Evolutionary conservation across 2,113 vertebrate species (phyloP).

Genomic region (Nycticorax nycticorax): DNA sequence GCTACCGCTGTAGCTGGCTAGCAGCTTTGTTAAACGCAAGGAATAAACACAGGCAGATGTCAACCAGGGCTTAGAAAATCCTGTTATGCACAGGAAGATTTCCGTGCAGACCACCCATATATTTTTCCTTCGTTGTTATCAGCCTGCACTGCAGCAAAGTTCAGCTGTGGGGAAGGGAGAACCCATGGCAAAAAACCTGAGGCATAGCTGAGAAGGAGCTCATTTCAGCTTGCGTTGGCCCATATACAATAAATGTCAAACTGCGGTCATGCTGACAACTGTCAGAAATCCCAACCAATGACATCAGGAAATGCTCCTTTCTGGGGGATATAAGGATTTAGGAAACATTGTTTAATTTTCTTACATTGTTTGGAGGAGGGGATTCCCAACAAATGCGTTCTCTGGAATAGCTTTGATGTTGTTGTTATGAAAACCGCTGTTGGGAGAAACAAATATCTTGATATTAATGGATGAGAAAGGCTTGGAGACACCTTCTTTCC

Average conservation of each 20-base stretch:
- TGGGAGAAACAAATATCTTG: slow-evolving; percentile 46
- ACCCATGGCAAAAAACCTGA: not conserved
- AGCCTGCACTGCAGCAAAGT: not conserved
- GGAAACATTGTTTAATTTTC: slow-evolving; percentile 3
- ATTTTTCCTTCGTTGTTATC: not conserved
- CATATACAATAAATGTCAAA: not conserved
- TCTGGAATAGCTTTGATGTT: slow-evolving; percentile 94
- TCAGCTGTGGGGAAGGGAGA: not conserved
- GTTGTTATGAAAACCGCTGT: slow-evolving; percentile 95
- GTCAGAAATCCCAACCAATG: not conserved
- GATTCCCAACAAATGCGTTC: slow-evolving; percentile 92
- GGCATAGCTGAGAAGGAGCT: not conserved
- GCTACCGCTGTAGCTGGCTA: not conserved
- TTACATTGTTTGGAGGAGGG: slow-evolving; percentile 94
- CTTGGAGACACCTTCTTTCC: not conserved
- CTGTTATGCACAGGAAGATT: not conserved
- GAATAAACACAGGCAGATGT: not conserved
- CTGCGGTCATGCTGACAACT: not conserved
- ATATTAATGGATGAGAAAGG: not conserved
- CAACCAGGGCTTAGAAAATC: not conserved
- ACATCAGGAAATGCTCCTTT: not conserved
- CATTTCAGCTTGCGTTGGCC: not conserved
- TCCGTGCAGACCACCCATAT: not conserved
- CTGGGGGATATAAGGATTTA: not conserved
- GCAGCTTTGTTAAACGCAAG: not conserved